Base-by-base conservation (phyloP, 35 echinoderm and acorn worm species). In the Heliocidaris erythrogramma region DNA sequence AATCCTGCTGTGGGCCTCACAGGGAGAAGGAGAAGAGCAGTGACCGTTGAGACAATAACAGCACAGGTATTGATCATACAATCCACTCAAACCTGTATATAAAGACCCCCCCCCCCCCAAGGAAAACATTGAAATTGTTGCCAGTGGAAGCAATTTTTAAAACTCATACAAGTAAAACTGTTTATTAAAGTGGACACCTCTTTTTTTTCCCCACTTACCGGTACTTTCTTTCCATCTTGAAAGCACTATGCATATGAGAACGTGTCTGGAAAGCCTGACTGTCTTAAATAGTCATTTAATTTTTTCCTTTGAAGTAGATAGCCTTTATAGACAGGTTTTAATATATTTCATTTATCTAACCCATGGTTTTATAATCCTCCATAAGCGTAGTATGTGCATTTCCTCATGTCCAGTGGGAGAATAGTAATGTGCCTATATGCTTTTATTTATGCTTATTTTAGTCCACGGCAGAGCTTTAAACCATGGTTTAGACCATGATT, bases 31-130 rank as follows among this genome's bases (percentile, higher is more conserved):
- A 92, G 27, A n/a, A 49, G 91, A 48, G 48, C 91, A 48, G 47
- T 48, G 9, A 92, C 91, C 2, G 91, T 92, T 2, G 48, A 59
- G 16, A 18, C 48, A 13, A 92, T 30, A 13, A 92, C 49, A 29
- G 91, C 91, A 92, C 91, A 92, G 91, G 91, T 92, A 30, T 13
- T 14, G 3, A 42, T 42, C n/a, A 18, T 84, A 84, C 14, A 84
- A 86, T 29, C 10, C n/a, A 30, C 13, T 30, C 21, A 86, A 56
- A 56, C 14, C 52, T 56, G 50, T n/a, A n/a, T n/a, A n/a, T n/a
- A n/a, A n/a, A n/a, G n/a, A n/a, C n/a, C n/a, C n/a, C n/a, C n/a
- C n/a, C n/a, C n/a, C n/a, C n/a, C 35, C 35, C 35, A 42, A 42
- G 35, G 35, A 42, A 42, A 42, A 42, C 35, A 42, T 42, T n/a